Percentiles rank a stretch among this genome's conserved stretches.
These are phyloP conservation scores for Orthonyx spaldingii DNA, from an alignment of 2,113 vertebrate genomes.

Conservation along the genomic window DNA sequence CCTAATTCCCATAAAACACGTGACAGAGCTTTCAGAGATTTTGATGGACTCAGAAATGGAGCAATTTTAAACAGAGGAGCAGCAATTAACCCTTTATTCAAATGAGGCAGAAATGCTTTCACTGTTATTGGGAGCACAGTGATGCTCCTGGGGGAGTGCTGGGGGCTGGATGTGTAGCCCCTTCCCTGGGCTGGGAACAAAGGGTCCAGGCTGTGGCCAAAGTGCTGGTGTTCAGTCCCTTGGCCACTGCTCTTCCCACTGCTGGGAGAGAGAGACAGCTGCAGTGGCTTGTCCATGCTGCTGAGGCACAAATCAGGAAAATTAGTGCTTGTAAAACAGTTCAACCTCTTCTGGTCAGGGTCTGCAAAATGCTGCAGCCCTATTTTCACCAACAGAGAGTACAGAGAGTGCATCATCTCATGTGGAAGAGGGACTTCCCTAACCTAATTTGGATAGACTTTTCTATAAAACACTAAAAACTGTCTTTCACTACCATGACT, in stretches of 20 bases:
- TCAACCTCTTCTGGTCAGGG: not conserved
- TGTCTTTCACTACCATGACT: not conserved
- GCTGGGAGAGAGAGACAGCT: not conserved
- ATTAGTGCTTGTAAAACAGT: not conserved
- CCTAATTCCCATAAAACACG: not conserved
- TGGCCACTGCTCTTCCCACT: rapidly evolving
- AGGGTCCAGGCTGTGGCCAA: rapidly evolving
- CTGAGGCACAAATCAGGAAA: not conserved
- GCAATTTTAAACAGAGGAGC: not conserved
- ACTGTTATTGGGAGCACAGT: not conserved
- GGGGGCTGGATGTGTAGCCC: not conserved
- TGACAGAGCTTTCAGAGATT: not conserved
- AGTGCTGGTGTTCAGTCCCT: not conserved
- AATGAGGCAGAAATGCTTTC: not conserved
- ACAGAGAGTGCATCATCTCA: not conserved
- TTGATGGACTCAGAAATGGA: not conserved
- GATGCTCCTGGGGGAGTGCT: too few relatives aligned
- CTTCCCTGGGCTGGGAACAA: not conserved
- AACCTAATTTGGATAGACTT: not conserved
- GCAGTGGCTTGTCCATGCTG: not conserved
- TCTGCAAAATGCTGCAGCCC: not conserved
- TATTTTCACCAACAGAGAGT: not conserved
- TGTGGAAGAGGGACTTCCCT: not conserved
- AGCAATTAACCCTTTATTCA: not conserved
- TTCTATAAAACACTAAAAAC: not conserved